phyloP scores from a whole-genome alignment of 2,113 vertebrate genomes.

The Saimiri boliviensis region DNA sequence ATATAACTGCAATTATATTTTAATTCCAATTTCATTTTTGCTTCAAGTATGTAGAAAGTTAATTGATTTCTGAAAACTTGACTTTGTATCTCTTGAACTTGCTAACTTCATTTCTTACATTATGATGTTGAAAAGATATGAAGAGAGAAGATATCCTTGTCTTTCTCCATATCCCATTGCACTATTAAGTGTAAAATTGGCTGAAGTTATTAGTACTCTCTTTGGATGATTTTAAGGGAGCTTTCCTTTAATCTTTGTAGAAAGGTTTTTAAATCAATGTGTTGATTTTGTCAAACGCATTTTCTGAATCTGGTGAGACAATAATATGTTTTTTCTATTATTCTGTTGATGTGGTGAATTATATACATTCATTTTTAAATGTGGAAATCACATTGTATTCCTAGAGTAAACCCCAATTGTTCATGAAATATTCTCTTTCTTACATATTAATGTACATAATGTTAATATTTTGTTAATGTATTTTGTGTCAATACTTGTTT shows the following conservation, averaged over 20 bases:
- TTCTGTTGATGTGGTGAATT: background rate
- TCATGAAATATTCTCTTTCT: background rate
- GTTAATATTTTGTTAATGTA: background rate
- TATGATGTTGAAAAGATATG: background rate
- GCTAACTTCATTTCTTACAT: background rate
- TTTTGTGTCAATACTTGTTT: background rate
- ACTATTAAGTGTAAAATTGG: background rate
- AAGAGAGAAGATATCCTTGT: background rate
- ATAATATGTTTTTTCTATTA: background rate
- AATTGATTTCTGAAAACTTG: background rate
- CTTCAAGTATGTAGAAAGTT: background rate
- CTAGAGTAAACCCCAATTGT: background rate
- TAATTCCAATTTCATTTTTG: background rate
- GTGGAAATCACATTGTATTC: background rate
- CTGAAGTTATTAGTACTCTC: background rate
- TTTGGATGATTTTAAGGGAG: background rate
- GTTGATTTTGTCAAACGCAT: background rate
- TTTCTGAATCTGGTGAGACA: background rate
- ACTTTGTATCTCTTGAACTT: constrained; percentile 4
- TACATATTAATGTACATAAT: background rate
- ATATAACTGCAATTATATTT: background rate
- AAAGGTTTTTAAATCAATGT: background rate
- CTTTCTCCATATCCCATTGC: background rate
- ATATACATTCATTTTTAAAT: background rate
- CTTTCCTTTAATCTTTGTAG: background rate